These are phyloP conservation scores for Vulpes ferrilata DNA, from an alignment of 2,113 vertebrate genomes.

Conservation along the genomic window DNA sequence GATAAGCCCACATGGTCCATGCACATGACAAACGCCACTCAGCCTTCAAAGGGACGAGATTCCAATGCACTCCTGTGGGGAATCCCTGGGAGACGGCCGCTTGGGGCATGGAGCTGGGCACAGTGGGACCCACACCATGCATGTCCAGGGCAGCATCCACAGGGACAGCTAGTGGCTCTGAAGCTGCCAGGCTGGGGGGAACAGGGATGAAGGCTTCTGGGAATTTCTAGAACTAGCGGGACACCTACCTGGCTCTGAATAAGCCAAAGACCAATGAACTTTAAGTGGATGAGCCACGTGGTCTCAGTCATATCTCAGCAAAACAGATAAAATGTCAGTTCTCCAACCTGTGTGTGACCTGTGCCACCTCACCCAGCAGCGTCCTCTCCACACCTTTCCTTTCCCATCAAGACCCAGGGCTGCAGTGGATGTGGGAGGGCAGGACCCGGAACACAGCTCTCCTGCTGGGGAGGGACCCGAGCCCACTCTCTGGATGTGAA, in stretches of 20 bases:
- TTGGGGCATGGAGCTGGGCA: accelerated
- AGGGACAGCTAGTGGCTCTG: background rate
- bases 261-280: background rate
- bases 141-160: background rate
- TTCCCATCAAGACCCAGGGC: background rate
- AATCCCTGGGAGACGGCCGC: too few species aligned
- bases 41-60: background rate
- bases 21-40: accelerated
- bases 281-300: background rate
- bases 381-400: background rate
- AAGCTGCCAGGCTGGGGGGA: background rate
- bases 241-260: background rate
- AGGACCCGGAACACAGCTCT: background rate
- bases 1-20: accelerated
- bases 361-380: background rate
- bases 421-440: accelerated
- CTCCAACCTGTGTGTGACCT: accelerated
- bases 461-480: too few species aligned
- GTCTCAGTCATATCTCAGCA: background rate
- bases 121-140: too few species aligned
- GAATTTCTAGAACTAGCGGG: background rate
- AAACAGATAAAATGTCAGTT: too few species aligned
- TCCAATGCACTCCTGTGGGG: background rate
- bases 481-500: background rate
- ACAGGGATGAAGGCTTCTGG: background rate